These are phyloP conservation scores for Thymelicus sylvestris DNA, from an alignment of 2,888 invertebrate genomes.

Conservation along the genomic window DNA sequence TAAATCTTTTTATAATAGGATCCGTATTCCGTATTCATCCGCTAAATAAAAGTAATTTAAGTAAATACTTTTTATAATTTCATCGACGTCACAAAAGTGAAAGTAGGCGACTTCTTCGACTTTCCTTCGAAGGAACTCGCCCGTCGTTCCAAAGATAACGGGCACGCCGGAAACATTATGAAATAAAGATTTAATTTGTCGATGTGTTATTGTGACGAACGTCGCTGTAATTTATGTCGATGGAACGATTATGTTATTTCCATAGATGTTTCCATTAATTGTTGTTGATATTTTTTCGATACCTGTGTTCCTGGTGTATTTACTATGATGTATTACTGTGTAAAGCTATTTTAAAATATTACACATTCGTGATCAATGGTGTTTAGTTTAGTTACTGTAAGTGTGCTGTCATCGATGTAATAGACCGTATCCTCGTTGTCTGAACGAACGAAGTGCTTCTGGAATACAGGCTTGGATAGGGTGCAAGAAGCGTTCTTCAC, in stretches of 20 bases:
- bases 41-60: not conserved
- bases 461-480: not conserved
- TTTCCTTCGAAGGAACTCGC: too few species aligned
- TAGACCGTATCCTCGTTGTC: conserved; percentile 41
- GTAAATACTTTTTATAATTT: not conserved
- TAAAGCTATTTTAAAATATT: conserved; percentile 38
- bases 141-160: conserved; percentile 11
- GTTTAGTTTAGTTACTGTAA: conserved; percentile 44
- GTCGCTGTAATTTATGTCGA: conserved; percentile 52
- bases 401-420: conserved; percentile 42
- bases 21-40: not conserved
- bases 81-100: not conserved
- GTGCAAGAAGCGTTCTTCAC: too few species aligned
- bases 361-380: conserved; percentile 45
- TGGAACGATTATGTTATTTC: conserved; percentile 53
- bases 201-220: conserved; percentile 21
- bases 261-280: conserved; percentile 39
- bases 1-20: not conserved
- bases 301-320: conserved; percentile 51
- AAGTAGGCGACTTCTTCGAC: not conserved
- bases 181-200: conserved; percentile 37
- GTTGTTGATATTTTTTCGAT: conserved; percentile 54
- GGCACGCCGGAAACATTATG: conserved; percentile 24
- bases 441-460: conserved; percentile 35
- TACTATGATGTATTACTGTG: conserved; percentile 40